Evolutionary conservation across 2,113 vertebrate species (phyloP).

Genomic region (Trogon melanurus): DNA sequence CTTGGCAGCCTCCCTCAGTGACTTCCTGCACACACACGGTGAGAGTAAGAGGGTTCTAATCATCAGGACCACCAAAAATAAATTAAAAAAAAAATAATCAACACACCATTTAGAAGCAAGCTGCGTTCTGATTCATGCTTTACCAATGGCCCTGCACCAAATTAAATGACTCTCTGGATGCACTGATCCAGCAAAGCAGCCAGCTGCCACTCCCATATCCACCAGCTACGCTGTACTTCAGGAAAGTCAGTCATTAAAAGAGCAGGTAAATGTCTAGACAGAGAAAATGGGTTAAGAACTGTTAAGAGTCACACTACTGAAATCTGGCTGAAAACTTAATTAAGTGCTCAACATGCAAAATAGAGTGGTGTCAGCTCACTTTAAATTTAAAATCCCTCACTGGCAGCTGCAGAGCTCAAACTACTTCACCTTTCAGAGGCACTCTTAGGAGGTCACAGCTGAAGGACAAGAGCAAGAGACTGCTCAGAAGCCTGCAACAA

Average conservation of each 20-base stretch:
- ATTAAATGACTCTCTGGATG: background rate
- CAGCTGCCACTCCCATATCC: background rate
- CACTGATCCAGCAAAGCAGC: background rate
- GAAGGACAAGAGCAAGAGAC: background rate
- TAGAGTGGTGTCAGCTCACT: background rate
- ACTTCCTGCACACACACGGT: background rate
- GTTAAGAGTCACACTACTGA: background rate
- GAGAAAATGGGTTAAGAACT: background rate
- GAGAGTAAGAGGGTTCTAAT: background rate
- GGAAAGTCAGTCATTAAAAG: background rate
- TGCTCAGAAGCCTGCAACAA: background rate
- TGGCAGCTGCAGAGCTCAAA: slow-evolving; percentile 25
- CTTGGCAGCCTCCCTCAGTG: background rate
- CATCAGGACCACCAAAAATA: background rate
- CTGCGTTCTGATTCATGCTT: background rate
- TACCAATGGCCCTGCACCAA: background rate
- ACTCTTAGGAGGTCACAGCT: background rate
- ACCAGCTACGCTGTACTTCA: background rate
- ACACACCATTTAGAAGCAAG: background rate
- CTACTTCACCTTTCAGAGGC: slow-evolving; percentile 6
- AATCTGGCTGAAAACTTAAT: background rate
- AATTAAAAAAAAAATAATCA: background rate
- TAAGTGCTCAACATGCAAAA: background rate
- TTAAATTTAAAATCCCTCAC: slow-evolving; percentile 12
- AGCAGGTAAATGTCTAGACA: background rate